Evolutionary conservation across 2,113 vertebrate species (phyloP).

Genomic region (Tychaedon coryphoeus): DNA sequence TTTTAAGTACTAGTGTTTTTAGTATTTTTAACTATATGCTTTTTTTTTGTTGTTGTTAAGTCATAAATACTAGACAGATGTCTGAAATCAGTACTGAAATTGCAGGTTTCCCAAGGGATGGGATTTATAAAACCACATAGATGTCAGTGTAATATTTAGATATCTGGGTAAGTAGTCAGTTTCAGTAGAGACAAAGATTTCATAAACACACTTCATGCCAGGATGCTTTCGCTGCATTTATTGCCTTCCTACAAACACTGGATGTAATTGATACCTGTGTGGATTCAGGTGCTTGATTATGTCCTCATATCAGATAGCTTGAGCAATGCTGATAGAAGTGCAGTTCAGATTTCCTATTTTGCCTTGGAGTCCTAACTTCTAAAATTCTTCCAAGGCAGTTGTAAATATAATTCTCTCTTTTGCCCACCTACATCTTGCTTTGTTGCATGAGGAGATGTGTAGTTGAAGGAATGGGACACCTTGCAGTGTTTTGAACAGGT

Average conservation of each 20-base stretch:
- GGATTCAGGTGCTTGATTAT: not conserved
- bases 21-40: not conserved
- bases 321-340: not conserved
- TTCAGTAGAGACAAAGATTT: not conserved
- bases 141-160: not conserved
- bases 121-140: not conserved
- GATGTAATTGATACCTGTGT: not conserved
- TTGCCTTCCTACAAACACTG: not conserved
- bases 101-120: not conserved
- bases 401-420: not conserved
- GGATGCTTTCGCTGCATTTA: not conserved
- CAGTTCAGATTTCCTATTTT: not conserved
- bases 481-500: not conserved
- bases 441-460: not conserved
- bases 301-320: not conserved
- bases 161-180: not conserved
- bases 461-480: not conserved
- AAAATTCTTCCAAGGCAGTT: not conserved
- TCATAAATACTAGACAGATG: not conserved
- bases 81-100: not conserved
- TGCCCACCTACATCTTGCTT: not conserved
- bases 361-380: not conserved
- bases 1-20: not conserved
- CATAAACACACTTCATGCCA: not conserved
- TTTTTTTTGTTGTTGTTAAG: not conserved